Evolutionary conservation across 1,140 invertebrate species (phyloP).

Genomic region (Hyposmocoma kahamanoa): DNA sequence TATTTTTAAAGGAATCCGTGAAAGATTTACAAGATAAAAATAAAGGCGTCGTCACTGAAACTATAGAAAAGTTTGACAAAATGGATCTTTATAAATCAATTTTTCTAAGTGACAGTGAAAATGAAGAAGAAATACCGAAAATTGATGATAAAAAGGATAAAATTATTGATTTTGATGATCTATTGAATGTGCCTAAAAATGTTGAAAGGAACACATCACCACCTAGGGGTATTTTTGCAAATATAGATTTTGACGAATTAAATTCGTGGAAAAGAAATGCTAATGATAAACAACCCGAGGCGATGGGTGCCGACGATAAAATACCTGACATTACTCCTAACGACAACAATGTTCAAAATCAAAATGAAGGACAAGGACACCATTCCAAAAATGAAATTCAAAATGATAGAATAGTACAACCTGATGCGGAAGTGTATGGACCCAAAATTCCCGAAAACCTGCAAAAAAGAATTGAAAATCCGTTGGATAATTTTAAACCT

Average conservation of each 20-base stretch:
- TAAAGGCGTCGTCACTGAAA: constrained; percentile 38
- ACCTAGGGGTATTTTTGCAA: constrained; percentile 83
- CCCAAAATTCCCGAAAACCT: constrained; percentile 74
- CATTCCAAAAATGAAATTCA: no score
- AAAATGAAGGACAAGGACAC: constrained; percentile 19
- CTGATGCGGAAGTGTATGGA: constrained; percentile 65
- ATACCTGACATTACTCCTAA: constrained; percentile 12
- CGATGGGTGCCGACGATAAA: constrained; percentile 15
- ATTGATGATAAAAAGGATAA: constrained; percentile 26
- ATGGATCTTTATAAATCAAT: constrained; percentile 80
- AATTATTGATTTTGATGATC: constrained; percentile 26
- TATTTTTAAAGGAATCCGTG: constrained; percentile 69
- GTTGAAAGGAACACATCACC: constrained; percentile 78
- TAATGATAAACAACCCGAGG: constrained; percentile 23
- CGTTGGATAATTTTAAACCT: constrained; percentile 26
- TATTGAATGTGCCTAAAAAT: constrained; percentile 44
- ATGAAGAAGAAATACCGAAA: constrained; percentile 42
- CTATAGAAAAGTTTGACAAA: constrained; percentile 75
- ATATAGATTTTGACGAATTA: constrained; percentile 79
- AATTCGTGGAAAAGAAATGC: constrained; percentile 62
- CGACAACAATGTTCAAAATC: constrained; percentile 12
- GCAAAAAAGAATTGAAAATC: constrained; percentile 29
- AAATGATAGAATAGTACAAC: constrained; percentile 16
- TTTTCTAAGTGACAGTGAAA: constrained; percentile 78
- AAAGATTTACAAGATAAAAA: constrained; percentile 41